Percentiles rank a stretch among this genome's conserved stretches.
Evolutionary conservation across 2,797 vertebrate genomes (phyloP).

Genomic region (Anguilla anguilla): DNA sequence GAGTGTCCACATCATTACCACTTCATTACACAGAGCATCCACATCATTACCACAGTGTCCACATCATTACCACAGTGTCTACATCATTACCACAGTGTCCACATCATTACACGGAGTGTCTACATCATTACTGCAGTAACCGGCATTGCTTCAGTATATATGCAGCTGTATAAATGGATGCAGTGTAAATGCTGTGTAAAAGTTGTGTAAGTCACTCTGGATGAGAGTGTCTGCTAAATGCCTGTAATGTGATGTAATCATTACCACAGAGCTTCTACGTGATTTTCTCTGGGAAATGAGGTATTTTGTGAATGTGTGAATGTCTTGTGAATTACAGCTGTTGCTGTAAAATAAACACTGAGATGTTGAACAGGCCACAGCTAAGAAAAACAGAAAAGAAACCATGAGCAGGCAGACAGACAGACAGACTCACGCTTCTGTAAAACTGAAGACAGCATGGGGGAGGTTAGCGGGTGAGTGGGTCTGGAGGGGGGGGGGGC

Average conservation of each 20-base stretch:
- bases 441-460: background rate
- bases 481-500: background rate
- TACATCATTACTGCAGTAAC: too few relatives aligned
- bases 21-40: too few relatives aligned
- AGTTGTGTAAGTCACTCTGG: too few relatives aligned
- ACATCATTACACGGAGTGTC: background rate
- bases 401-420: conserved; percentile 5
- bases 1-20: too few relatives aligned
- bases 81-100: too few relatives aligned
- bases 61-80: too few relatives aligned
- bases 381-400: conserved; percentile 7
- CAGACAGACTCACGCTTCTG: background rate
- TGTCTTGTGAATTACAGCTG: background rate
- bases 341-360: conserved; percentile 32
- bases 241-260: background rate
- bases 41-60: too few relatives aligned
- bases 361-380: conserved; percentile 20
- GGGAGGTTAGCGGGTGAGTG: background rate
- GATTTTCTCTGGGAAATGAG: conserved; percentile 15
- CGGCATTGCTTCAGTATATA: too few relatives aligned
- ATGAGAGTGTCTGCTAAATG: too few relatives aligned
- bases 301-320: conserved; percentile 15
- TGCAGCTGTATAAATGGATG: too few relatives aligned
- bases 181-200: too few relatives aligned
- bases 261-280: background rate